These are phyloP conservation scores for Silurus meridionalis DNA, from an alignment of 2,113 vertebrate genomes.

Conservation along the genomic window DNA sequence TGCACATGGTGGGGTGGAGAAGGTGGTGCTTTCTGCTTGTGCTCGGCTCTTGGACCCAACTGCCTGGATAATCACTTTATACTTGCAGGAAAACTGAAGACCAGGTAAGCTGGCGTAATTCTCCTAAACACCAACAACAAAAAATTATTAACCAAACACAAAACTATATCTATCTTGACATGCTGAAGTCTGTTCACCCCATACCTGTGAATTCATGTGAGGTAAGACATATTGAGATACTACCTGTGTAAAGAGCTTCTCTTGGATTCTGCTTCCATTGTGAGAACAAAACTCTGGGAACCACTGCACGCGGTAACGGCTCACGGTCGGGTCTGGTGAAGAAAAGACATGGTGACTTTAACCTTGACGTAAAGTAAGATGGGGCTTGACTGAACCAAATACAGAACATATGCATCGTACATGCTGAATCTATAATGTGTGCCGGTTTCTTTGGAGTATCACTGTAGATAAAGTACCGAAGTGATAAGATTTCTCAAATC, in stretches of 20 bases:
- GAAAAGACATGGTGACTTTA: conserved; percentile 23
- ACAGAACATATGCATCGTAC: conserved; percentile 7
- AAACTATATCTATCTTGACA: neutral
- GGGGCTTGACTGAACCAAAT: neutral
- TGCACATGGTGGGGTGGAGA: conserved; percentile 83
- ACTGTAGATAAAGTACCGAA: conserved; percentile 20
- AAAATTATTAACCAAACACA: neutral
- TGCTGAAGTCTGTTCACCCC: neutral
- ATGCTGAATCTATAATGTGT: neutral
- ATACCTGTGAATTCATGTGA: conserved; percentile 35
- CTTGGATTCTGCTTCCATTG: conserved; percentile 70
- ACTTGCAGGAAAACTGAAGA: conserved; percentile 88
- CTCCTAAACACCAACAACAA: conserved; percentile 69
- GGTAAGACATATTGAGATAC: conserved; percentile 23
- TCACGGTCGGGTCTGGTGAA: conserved; percentile 61
- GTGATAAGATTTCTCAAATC: conserved; percentile 39
- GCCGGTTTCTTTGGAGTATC: neutral
- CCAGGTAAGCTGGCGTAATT: conserved; percentile 80
- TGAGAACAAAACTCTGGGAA: conserved; percentile 78
- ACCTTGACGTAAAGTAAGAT: neutral
- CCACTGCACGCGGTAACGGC: conserved; percentile 82
- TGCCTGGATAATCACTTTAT: conserved; percentile 83
- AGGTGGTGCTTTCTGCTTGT: conserved; percentile 76
- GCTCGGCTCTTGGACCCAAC: conserved; percentile 66
- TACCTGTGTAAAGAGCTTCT: conserved; percentile 67